A percentile compares a stretch with the other conserved stretches of the same genome.
phyloP scores from a whole-genome alignment of 2,797 vertebrate species.

The Centroberyx gerrardi region DNA sequence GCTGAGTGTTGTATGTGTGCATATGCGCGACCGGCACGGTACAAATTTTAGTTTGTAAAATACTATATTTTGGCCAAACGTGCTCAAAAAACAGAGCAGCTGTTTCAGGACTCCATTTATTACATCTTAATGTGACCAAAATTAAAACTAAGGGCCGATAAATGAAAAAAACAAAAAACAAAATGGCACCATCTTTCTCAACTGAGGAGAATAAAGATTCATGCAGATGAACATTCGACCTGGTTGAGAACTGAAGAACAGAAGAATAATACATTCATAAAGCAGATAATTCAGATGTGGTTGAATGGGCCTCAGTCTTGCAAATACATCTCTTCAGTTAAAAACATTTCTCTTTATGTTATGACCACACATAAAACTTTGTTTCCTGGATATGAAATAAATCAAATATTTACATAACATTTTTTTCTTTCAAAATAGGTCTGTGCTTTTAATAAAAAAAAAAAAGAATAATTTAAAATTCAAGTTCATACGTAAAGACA shows the following conservation, averaged over 20 bases:
- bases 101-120: slow-evolving; percentile 35
- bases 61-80: not conserved
- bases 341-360: slow-evolving; percentile 72
- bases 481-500: slow-evolving; percentile 88
- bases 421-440: slow-evolving; percentile 80
- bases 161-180: slow-evolving; percentile 46
- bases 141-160: slow-evolving; percentile 54
- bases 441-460: slow-evolving; percentile 86
- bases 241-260: slow-evolving; percentile 63
- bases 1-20: slow-evolving; percentile 33
- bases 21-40: slow-evolving; percentile 35
- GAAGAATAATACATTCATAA: slow-evolving; percentile 85
- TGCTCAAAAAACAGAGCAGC: slow-evolving; percentile 65
- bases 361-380: slow-evolving; percentile 72
- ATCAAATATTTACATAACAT: slow-evolving; percentile 84
- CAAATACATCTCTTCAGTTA: slow-evolving; percentile 69
- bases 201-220: slow-evolving; percentile 57
- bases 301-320: slow-evolving; percentile 70
- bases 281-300: slow-evolving; percentile 78
- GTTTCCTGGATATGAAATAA: slow-evolving; percentile 84
- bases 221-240: slow-evolving; percentile 67
- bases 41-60: slow-evolving; percentile 54
- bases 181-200: slow-evolving; percentile 49
- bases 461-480: slow-evolving; percentile 88
- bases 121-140: slow-evolving; percentile 43